phyloP scores from a whole-genome alignment of 2,888 invertebrate genomes.

The Hedya salicella region DNA sequence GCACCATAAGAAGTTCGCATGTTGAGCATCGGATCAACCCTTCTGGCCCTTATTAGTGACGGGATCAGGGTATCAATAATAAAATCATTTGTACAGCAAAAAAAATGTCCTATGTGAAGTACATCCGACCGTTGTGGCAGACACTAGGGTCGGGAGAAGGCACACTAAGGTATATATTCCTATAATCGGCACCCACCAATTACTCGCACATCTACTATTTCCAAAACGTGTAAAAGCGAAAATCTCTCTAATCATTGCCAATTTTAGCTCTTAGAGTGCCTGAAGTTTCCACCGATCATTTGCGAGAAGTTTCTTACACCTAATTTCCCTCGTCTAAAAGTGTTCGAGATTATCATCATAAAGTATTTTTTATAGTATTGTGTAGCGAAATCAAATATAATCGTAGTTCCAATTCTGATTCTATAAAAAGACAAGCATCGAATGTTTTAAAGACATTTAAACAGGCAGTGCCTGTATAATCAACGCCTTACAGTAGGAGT shows the following conservation, averaged over 20 bases:
- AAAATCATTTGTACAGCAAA: background rate
- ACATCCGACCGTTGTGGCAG: background rate
- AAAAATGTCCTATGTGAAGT: conserved; percentile 6
- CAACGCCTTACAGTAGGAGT: too few relatives aligned
- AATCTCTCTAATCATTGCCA: too few relatives aligned
- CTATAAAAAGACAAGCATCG: too few relatives aligned
- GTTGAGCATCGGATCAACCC: too few relatives aligned
- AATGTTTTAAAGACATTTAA: too few relatives aligned
- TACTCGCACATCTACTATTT: too few relatives aligned
- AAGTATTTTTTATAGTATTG: background rate
- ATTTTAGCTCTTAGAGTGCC: background rate
- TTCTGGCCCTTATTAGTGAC: background rate
- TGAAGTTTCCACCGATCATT: background rate
- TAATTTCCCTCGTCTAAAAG: conserved; percentile 14
- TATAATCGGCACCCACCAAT: background rate
- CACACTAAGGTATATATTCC: background rate
- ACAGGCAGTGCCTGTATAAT: too few relatives aligned
- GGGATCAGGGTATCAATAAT: background rate
- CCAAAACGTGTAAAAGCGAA: too few relatives aligned
- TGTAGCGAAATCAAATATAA: conserved; percentile 7
- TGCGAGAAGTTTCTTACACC: conserved; percentile 13
- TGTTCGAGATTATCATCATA: conserved; percentile 2
- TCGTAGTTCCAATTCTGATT: background rate
- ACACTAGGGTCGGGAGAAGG: background rate
- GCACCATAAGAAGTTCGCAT: too few relatives aligned